Evolutionary conservation across 2,797 vertebrate genomes (phyloP), one percentile per base, ranked within the genome.

Genomic region (Phoeniculus purpureus): DNA sequence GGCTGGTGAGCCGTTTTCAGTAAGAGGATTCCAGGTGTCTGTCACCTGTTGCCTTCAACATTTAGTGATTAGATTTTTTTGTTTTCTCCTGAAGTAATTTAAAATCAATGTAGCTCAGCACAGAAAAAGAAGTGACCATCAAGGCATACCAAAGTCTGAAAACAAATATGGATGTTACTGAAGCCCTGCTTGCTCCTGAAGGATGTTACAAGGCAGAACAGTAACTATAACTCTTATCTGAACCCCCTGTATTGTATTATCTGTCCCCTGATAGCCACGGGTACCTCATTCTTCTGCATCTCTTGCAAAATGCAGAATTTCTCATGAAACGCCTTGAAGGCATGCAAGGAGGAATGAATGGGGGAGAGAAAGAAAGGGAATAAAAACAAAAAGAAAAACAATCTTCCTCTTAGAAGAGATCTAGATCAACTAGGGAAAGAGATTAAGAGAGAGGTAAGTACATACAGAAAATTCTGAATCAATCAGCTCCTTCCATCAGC

Each of bases 281-380:
- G 81, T 97, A 97, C 97, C 97, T 97, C 97, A n/a, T 96, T 96
- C 86, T 72, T 96, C 72, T 95, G 91, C 94, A 95, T 85, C 70
- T 93, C 93, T 78, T 90, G 92, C 67, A 95, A 90, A 94, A 94
- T 87, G 77, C 84, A 89, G 79, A 85, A 93, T 80, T 89, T 91
- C 74, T 96, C 91, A 95, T 92, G 81, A 89, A 94, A 94, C 12
- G 1, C 91, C 96, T 97, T 93, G 86, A 88, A 62, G 62, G 82
- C 84, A 93, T 92, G 94, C 86, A 93, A 92, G 75, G 45, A 84
- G 22, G 77, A 81, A 91, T 83, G 82, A 58, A 68, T 92, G 47
- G 60, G 60, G 79, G 40, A 96, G 65, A 96, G 54, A 94, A 93
- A 89, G 91, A 90, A 88, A 81, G 83, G 74, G 16, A 43, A 43